A percentile compares a stretch with the other conserved stretches of the same genome.
Conservation (phyloP, 2,888 invertebrate species). For the Yponomeuta plumbellus region DNA sequence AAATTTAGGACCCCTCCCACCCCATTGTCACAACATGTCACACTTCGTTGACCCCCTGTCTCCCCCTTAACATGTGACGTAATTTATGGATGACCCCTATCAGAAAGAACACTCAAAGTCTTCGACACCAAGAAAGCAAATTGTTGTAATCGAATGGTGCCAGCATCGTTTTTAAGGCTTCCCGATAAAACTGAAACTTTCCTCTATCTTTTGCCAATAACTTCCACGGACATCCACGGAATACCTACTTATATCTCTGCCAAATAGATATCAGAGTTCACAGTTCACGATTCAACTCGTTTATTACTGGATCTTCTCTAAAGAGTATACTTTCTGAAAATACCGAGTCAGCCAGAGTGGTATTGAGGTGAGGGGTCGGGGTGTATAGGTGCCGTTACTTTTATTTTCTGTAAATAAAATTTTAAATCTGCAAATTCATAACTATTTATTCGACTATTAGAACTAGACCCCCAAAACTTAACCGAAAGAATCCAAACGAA, state of each 20-base stretch:
- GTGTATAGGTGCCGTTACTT: not conserved
- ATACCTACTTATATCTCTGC: not conserved
- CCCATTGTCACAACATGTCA: no score
- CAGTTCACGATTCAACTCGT: conserved; percentile 1
- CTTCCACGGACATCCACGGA: not conserved
- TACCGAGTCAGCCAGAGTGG: not conserved
- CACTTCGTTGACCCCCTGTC: no score
- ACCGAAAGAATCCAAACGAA: no score
- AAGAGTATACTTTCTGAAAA: not conserved
- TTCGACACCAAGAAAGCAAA: no score
- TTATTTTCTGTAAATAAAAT: no score
- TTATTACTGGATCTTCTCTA: not conserved
- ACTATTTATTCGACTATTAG: no score
- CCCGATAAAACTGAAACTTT: not conserved
- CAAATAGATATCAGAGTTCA: not conserved
- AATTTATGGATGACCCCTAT: no score
- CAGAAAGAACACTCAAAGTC: no score
- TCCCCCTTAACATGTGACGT: no score
- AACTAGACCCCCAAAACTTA: no score
- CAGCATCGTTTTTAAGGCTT: not conserved
- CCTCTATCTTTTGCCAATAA: not conserved
- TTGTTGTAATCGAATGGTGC: not conserved
- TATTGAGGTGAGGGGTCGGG: not conserved
- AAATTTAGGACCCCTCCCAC: no score
- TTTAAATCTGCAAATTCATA: no score